Percentiles rank a stretch among this genome's conserved stretches.
Conservation (phyloP, 1,140 invertebrate species). For the Vanessa atalanta region DNA sequence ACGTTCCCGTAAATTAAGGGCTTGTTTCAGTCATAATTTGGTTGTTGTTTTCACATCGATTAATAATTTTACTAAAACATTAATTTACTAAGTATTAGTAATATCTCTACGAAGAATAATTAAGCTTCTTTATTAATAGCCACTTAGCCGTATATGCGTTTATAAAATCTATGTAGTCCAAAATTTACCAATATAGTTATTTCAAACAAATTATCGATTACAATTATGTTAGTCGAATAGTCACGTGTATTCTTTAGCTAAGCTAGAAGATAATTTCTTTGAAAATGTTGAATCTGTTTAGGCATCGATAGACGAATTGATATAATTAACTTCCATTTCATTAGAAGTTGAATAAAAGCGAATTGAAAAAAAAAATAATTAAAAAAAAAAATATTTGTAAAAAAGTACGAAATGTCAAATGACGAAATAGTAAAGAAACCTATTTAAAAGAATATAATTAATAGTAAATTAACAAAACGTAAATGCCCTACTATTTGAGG, state of each 20-base stretch:
- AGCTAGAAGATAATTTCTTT: slow-evolving; percentile 16
- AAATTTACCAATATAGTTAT: not conserved
- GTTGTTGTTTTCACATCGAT: slow-evolving; percentile 1
- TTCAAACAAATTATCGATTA: not conserved
- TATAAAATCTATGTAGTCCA: not conserved
- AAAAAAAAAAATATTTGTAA: not conserved
- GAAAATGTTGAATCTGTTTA: slow-evolving; percentile 12
- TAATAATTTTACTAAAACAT: not conserved
- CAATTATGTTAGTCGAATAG: slow-evolving; percentile 15
- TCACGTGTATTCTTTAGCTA: slow-evolving; percentile 18
- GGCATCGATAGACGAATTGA: slow-evolving; percentile 9
- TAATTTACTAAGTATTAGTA: not conserved
- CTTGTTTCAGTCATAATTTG: not conserved
- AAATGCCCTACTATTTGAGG: not conserved
- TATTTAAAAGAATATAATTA: not conserved
- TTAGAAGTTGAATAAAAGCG: not conserved
- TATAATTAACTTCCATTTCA: not conserved
- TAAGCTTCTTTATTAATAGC: not conserved
- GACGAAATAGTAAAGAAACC: not conserved
- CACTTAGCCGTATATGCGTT: not conserved
- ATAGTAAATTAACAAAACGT: not conserved
- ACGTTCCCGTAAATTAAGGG: not conserved
- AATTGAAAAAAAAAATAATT: not conserved
- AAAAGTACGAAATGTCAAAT: not conserved
- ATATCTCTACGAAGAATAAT: not conserved